Evolutionary conservation across 2,888 invertebrate species (phyloP), one percentile per base, ranked within the genome.

Genomic region (Seira ritae): DNA sequence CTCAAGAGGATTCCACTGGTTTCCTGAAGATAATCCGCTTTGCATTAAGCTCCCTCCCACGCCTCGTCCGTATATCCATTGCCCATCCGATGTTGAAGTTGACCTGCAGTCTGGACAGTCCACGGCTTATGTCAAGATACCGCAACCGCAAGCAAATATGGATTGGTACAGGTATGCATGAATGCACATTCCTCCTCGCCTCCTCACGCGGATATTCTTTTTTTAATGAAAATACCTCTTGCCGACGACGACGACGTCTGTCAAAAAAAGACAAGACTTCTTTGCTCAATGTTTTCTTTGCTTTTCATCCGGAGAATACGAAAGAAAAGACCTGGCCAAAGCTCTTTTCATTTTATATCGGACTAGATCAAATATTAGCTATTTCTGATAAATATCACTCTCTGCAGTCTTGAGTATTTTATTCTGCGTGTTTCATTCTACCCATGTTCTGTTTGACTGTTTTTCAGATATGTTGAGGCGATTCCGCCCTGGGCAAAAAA

Each of bases 401-500:
- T 50, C 50, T 50, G 2, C 24, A 50, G 19, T 72, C 20, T 42
- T 12, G 17, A 50, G n/a, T 72, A 15, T 20, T 37, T n/a, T n/a
- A 37, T 71, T n/a, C n/a, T 50, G 12, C 50, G 6, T 15, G 50
- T 50, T 3, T 50, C 1, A 31, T 31, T 31, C 12, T 3, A 50
- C 12, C 24, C 20, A 42, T n/a, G 22, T 12, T 20, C 19, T 23
- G 20, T 31, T 50, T 50, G 3, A 50, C 17, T 3, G 4, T n/a
- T n/a, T 50, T 66, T 90, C 90, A 93, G 93, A 87, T 92, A 93
- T 88, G 92, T 94, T 42, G 92, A 92, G 37, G 92, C 94, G 0
- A 91, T 92, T 67, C 94, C 94, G 1, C 86, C 91, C 1, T 94
- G 94, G 94, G 94, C 93, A 0, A 93, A 92, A 87, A 91, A 92